Evolutionary conservation across 2,113 vertebrate species (phyloP), one percentile per base, ranked within the genome.

Genomic region (Coreoperca whiteheadi): DNA sequence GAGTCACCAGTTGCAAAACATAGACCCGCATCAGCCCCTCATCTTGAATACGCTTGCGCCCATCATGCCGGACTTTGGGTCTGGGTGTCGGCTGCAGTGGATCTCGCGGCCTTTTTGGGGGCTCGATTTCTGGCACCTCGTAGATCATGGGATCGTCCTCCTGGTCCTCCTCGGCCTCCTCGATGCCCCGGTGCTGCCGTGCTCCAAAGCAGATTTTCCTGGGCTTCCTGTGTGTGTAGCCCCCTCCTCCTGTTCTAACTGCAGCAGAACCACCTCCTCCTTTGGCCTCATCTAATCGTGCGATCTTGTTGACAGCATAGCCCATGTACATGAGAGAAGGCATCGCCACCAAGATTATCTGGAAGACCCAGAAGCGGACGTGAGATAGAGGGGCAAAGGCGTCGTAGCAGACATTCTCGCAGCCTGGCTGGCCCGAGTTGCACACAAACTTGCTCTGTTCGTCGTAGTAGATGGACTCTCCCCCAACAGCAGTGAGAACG

Each of bases 91-190:
- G 96, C 88, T 94, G 94, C 82, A 94, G 87, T 10, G 94, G 92
- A 61, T 95, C 94, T 48, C 93, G 78, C 1, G 91, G 94, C 82
- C 97, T 96, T 74, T 93, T 95, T 0, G 97, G 94, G 0, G 95
- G 97, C 57, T 97, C 98, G 4, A 97, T 92, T 86, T 99, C 98
- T 2, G 97, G 97, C 69, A 99, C 98, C 30, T 98, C 97, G 73
- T 98, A 99, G 95, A 99, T 99, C 97, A 99, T 99, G 0, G 98
- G 98, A 77, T 99, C 98, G 16, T 99, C 98, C 78, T 99, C 97
- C 0, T 97, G 96, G 90, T 99, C 97, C 18, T 96, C 98, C 84
- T 98, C 97, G 0, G 96, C 88, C 28, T 99, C 98, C 91, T 99
- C 98, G 0, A 97, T 92, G 57, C 93, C 97, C 50, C 96, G 96